These are phyloP conservation scores for Adrianichthys oophorus DNA, from an alignment of 2,797 vertebrate species.

Conservation along the genomic window DNA sequence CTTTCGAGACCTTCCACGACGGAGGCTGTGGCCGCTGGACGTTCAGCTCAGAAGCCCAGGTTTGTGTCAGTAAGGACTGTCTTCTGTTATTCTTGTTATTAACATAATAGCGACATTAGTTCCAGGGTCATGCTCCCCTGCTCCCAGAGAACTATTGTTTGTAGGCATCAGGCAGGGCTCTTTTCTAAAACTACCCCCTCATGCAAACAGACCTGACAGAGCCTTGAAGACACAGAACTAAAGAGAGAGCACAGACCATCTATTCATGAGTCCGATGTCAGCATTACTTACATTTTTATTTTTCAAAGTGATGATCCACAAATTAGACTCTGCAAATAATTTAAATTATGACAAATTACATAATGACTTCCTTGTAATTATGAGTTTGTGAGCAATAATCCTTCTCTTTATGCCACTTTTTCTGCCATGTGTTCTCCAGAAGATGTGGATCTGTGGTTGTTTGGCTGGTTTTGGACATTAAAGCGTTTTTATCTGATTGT, in stretches of 20 bases:
- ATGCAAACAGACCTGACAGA: constrained; percentile 25
- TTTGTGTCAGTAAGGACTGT: constrained; percentile 61
- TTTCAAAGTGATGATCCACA: constrained; percentile 36
- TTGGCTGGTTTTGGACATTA: constrained; percentile 48
- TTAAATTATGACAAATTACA: constrained; percentile 60
- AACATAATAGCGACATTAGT: constrained; percentile 81
- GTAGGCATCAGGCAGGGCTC: constrained; percentile 43
- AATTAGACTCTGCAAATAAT: constrained; percentile 41
- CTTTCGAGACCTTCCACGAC: constrained; percentile 54
- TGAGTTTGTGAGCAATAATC: constrained; percentile 44
- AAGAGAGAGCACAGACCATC: constrained; percentile 48
- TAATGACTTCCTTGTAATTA: constrained; percentile 61
- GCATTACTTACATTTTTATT: constrained; percentile 51
- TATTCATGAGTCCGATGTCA: constrained; percentile 53
- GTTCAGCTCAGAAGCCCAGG: constrained; percentile 44
- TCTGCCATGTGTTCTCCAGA: constrained; percentile 39
- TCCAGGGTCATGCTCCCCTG: constrained; percentile 74
- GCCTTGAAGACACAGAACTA: constrained; percentile 61
- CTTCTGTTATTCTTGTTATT: constrained; percentile 81
- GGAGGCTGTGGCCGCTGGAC: constrained; percentile 35
- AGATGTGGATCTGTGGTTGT: constrained; percentile 31
- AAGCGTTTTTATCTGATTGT: constrained; percentile 36
- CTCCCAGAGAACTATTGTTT: constrained; percentile 72
- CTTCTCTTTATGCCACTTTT: constrained; percentile 30
- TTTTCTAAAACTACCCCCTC: constrained; percentile 39